Evolutionary conservation across 2,797 vertebrate genomes (phyloP).

Genomic region (Champsocephalus gunnari): DNA sequence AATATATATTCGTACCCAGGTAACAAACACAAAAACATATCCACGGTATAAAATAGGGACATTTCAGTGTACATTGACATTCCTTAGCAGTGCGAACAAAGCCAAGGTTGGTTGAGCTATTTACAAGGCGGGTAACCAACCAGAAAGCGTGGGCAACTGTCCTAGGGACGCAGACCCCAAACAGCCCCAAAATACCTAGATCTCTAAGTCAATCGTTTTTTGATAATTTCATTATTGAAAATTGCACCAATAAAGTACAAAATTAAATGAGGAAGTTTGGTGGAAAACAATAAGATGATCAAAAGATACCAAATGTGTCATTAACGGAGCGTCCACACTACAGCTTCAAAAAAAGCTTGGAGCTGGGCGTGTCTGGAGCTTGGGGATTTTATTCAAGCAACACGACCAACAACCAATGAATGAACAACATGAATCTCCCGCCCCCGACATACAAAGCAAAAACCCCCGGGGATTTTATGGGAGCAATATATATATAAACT

Average conservation of each 20-base stretch:
- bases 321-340: too few relatives aligned
- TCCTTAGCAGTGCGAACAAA: slow-evolving; percentile 7
- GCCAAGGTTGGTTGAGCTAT: not conserved
- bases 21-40: slow-evolving; percentile 6
- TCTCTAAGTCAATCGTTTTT: not conserved
- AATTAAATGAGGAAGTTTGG: not conserved
- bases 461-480: too few relatives aligned
- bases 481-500: too few relatives aligned
- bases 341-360: too few relatives aligned
- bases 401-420: too few relatives aligned
- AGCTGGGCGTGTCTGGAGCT: too few relatives aligned
- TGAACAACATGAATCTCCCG: too few relatives aligned
- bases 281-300: too few relatives aligned
- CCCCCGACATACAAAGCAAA: too few relatives aligned
- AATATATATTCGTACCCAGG: not conserved
- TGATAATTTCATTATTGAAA: not conserved
- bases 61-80: slow-evolving; percentile 8
- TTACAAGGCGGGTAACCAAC: not conserved
- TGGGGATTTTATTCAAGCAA: too few relatives aligned
- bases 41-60: not conserved
- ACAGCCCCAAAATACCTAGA: not conserved
- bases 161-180: not conserved
- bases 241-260: not conserved
- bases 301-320: too few relatives aligned
- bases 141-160: not conserved